A percentile compares a stretch with the other conserved stretches of the same genome.
Conservation (phyloP, 2,113 vertebrate species). For the Emydura subglobosa region DNA sequence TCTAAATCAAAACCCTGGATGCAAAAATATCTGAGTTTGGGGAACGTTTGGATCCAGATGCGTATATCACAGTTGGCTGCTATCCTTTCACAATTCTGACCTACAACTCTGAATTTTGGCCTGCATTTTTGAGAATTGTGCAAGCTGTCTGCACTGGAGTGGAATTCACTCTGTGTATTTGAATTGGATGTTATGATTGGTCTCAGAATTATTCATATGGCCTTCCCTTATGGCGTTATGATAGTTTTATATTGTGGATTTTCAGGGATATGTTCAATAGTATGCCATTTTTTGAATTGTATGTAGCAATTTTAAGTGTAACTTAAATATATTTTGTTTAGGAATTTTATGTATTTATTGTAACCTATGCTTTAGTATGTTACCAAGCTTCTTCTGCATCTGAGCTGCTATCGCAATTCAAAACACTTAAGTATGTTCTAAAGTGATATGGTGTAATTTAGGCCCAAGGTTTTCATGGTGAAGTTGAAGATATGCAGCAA, state of each 20-base stretch:
- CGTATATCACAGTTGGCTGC: background rate
- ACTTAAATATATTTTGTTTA: background rate
- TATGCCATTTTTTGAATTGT: background rate
- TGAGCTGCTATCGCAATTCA: constrained; percentile 21
- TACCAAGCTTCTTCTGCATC: background rate
- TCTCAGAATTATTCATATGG: background rate
- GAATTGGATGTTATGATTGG: background rate
- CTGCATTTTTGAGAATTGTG: background rate
- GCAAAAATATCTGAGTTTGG: background rate
- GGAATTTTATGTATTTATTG: background rate
- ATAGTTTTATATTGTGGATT: background rate
- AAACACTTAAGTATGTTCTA: constrained; percentile 23
- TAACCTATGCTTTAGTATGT: background rate
- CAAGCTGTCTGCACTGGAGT: background rate
- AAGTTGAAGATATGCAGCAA: constrained; percentile 97
- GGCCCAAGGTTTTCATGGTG: constrained; percentile 99
- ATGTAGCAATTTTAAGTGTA: background rate
- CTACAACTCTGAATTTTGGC: background rate
- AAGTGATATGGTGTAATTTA: constrained; percentile 78
- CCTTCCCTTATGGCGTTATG: background rate
- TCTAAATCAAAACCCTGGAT: constrained; percentile 1
- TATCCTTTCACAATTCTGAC: background rate
- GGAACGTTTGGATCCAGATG: background rate
- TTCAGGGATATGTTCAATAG: background rate
- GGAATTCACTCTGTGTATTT: background rate